These are phyloP conservation scores for Fragum fragum DNA, from an alignment of 2,888 invertebrate genomes.

Conservation along the genomic window DNA sequence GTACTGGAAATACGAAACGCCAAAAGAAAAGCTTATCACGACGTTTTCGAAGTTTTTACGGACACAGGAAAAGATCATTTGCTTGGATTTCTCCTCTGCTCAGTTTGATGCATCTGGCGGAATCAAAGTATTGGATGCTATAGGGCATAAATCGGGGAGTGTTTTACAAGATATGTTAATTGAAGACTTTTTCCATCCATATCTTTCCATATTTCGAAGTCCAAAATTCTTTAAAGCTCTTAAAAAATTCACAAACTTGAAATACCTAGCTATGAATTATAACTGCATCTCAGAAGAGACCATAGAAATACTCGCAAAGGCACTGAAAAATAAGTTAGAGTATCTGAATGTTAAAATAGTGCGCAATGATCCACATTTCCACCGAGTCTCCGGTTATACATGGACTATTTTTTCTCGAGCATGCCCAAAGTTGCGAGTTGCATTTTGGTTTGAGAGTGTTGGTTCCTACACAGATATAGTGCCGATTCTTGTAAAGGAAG, in stretches of 20 bases:
- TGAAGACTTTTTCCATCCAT: constrained; percentile 80
- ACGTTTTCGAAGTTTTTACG: constrained; percentile 75
- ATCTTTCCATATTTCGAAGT: constrained; percentile 69
- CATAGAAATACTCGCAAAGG: constrained; percentile 69
- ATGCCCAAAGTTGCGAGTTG: constrained; percentile 75
- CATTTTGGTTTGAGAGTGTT: constrained; percentile 79
- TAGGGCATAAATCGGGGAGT: constrained; percentile 72
- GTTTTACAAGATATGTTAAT: constrained; percentile 71
- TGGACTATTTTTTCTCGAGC: constrained; percentile 71
- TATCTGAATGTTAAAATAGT: constrained; percentile 76
- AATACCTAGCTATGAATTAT: constrained; percentile 77
- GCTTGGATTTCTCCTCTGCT: constrained; percentile 75
- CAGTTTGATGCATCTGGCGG: constrained; percentile 71
- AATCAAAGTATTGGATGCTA: constrained; percentile 74
- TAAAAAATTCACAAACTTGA: constrained; percentile 74
- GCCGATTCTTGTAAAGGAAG: constrained; percentile 74
- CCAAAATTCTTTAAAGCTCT: constrained; percentile 70
- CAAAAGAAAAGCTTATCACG: constrained; percentile 72
- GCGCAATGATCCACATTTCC: constrained; percentile 78
- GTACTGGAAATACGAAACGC: constrained; percentile 79
- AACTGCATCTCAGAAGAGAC: constrained; percentile 78
- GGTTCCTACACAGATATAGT: constrained; percentile 69
- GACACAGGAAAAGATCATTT: constrained; percentile 67
- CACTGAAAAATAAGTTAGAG: constrained; percentile 70
- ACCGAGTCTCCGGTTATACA: constrained; percentile 70